These are phyloP conservation scores for Ichneumoninae sp. DNA, from an alignment of 2,888 invertebrate genomes.

Conservation along the genomic window DNA sequence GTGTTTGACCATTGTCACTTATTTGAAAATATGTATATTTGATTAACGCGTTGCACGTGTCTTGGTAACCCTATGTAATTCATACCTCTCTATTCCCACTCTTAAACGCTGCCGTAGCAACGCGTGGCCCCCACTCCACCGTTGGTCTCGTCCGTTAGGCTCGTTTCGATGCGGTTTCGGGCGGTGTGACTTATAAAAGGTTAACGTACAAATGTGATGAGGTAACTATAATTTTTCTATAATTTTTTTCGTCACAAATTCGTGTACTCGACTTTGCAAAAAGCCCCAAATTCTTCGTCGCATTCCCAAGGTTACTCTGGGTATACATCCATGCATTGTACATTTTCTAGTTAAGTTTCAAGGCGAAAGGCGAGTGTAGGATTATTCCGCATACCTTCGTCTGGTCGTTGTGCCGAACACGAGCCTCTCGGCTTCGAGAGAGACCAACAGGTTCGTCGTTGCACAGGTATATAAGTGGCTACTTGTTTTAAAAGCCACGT, in stretches of 20 bases:
- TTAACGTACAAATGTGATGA: not conserved
- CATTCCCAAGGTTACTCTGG: not conserved
- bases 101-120: too few species aligned
- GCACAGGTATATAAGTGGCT: constrained; percentile 1
- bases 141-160: too few species aligned
- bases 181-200: too few species aligned
- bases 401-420: not conserved
- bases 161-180: too few species aligned
- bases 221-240: not conserved
- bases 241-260: too few species aligned
- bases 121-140: too few species aligned
- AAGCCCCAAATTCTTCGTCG: not conserved
- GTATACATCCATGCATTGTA: constrained; percentile 32
- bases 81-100: too few species aligned
- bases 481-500: not conserved
- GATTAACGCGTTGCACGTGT: too few species aligned
- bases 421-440: constrained; percentile 2
- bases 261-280: not conserved
- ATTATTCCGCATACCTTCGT: constrained; percentile 37
- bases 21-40: too few species aligned
- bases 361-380: constrained; percentile 45
- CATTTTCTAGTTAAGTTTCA: constrained; percentile 52
- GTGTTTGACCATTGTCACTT: not conserved
- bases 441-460: not conserved
- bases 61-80: too few species aligned